Percentiles rank a stretch among this genome's conserved stretches.
These are phyloP conservation scores for Musca vetustissima DNA, from an alignment of 1,140 invertebrate species.

Conservation along the genomic window DNA sequence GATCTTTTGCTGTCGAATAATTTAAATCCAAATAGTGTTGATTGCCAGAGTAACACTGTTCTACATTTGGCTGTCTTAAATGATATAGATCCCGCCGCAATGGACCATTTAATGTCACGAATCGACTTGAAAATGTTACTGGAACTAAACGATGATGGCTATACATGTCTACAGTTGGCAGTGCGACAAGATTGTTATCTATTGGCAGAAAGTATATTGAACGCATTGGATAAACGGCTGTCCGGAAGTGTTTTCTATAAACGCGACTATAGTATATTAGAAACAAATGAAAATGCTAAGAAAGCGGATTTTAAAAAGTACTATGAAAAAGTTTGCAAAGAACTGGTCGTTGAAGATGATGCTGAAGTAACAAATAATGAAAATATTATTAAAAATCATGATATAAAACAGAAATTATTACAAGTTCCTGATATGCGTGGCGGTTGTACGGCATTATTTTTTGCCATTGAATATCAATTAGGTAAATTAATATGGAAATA, in stretches of 20 bases:
- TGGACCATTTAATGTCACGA: slow-evolving; percentile 33
- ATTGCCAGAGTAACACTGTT: slow-evolving; percentile 42
- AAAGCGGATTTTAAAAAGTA: slow-evolving; percentile 39
- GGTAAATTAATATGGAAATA: too few species aligned
- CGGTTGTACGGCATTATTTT: slow-evolving; percentile 44
- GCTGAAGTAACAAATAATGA: not conserved
- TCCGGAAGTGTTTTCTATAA: not conserved
- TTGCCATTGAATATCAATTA: slow-evolving; percentile 41
- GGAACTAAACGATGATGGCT: slow-evolving; percentile 46
- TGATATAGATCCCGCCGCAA: slow-evolving; percentile 35
- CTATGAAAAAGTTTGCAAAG: slow-evolving; percentile 41
- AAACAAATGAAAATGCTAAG: not conserved
- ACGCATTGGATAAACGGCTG: slow-evolving; percentile 39
- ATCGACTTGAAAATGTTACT: slow-evolving; percentile 43
- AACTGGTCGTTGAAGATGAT: slow-evolving; percentile 27
- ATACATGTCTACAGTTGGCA: slow-evolving; percentile 43
- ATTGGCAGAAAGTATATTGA: slow-evolving; percentile 40
- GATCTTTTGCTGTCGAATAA: slow-evolving; percentile 32
- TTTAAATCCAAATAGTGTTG: slow-evolving; percentile 35
- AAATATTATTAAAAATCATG: slow-evolving; percentile 7
- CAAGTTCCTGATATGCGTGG: slow-evolving; percentile 38
- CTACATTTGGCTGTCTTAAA: slow-evolving; percentile 47
- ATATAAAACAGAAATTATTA: slow-evolving; percentile 38
- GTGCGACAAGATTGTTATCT: slow-evolving; percentile 42
- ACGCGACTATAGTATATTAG: not conserved